phyloP scores from a whole-genome alignment of 2,797 vertebrate genomes.

The Lacerta bilineata region DNA sequence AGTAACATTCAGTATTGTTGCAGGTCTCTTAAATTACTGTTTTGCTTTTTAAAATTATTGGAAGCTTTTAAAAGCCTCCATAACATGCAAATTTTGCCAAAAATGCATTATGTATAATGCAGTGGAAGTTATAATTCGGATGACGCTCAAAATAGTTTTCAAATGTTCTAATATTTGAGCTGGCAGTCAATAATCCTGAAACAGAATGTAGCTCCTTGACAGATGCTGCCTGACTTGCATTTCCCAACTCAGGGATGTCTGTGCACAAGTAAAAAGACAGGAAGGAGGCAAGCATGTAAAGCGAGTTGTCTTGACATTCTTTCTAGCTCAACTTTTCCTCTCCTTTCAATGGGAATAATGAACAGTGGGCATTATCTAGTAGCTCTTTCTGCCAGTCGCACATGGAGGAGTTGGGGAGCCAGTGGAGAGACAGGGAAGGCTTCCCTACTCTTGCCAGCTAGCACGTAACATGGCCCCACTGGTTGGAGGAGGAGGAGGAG shows the following conservation, averaged over 20 bases:
- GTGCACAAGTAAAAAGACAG: background rate
- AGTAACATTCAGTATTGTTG: slow-evolving; percentile 24
- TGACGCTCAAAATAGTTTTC: background rate
- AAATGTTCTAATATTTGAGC: background rate
- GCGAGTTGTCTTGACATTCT: background rate
- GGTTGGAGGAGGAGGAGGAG: no score
- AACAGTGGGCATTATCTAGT: background rate
- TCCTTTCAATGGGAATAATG: background rate
- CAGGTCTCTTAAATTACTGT: background rate
- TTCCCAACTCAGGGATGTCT: background rate
- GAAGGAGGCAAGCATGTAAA: background rate
- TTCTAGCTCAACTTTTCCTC: background rate
- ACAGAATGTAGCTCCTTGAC: background rate
- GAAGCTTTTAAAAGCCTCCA: background rate
- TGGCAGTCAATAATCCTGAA: background rate
- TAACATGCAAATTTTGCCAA: fast-evolving
- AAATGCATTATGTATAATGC: fast-evolving
- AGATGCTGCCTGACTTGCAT: background rate
- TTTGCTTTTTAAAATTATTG: fast-evolving
- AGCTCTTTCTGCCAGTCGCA: background rate
- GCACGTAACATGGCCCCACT: no score
- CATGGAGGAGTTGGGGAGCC: no score
- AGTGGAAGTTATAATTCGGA: fast-evolving
- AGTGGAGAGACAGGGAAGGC: no score
- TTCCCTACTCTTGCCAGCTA: no score